A percentile compares a stretch with the other conserved stretches of the same genome.
Evolutionary conservation across 2,113 vertebrate species (phyloP).

Genomic region (Grallaria varia): DNA sequence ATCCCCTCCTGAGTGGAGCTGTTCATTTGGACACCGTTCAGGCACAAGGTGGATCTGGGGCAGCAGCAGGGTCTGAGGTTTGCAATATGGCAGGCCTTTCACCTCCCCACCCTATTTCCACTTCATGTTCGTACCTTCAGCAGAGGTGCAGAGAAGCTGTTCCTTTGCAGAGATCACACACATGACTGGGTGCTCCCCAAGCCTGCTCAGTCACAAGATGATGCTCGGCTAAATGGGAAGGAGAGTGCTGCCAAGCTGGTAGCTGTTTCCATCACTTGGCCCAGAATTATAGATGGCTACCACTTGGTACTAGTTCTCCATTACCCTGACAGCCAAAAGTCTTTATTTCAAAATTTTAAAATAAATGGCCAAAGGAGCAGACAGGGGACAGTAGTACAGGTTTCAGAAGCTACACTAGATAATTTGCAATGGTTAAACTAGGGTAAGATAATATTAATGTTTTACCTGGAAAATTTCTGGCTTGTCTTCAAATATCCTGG

Average conservation of each 20-base stretch:
- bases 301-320: neutral
- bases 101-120: neutral
- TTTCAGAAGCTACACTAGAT: neutral
- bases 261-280: neutral
- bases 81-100: neutral
- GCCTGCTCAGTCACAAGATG: neutral
- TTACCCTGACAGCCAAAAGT: neutral
- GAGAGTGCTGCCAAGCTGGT: neutral
- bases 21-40: neutral
- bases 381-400: neutral
- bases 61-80: neutral
- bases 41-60: neutral
- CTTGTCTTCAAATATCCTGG: conserved; percentile 83
- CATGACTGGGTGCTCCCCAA: neutral
- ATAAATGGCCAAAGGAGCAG: neutral
- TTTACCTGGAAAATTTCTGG: conserved; percentile 88
- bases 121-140: neutral
- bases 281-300: neutral
- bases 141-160: neutral
- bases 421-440: neutral
- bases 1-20: neutral
- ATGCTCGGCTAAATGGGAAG: neutral
- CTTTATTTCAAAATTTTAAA: neutral
- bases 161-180: neutral
- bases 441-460: neutral